Base-by-base conservation (phyloP, 2,797 vertebrate genomes). In the Picus viridis region DNA sequence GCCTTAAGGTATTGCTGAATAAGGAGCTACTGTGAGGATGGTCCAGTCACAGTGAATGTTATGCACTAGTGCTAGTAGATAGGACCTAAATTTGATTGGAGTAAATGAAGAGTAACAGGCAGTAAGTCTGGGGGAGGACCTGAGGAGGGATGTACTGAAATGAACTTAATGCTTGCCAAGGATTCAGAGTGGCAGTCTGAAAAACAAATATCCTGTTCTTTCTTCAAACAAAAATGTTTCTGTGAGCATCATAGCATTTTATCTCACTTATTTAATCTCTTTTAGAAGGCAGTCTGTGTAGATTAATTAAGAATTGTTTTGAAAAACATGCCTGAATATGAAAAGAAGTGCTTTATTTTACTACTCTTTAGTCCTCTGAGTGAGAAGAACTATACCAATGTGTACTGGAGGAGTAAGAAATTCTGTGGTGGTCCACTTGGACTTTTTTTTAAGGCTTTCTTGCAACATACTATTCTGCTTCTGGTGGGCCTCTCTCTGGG, bases 271-370 rank as follows among this genome's bases (percentile, higher is more conserved):
- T 85, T 87, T 83, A 0, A 47, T 91, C 77, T 89, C 34, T 90
- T 70, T 61, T 41, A 70, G 73, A 67, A 85, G 36, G 20, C 43
- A 78, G 72, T 16, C 43, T 83, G 51, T 54, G 68, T 64, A 69
- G 71, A 87, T 93, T 91, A 90, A 92, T 95, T 94, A 92, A n/a
- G 53, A 93, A 69, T 72, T 72, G 30, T 87, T 93, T 95, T 89
- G 57, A 87, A 24, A 85, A 92, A 70, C 23, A 30, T 72, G 34
- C 24, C 81, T 73, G 58, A 85, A 59, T 85, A 63, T 78, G 82
- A 76, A 90, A 64, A 76, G 12, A 27, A 71, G 17, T 24, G 13
- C 6, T 83, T 88, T 73, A 62, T 78, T 90, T 84, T 76, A 72
- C 81, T 91, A 39, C 68, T 89, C 24, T 67, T 86, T 85, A 22